Base-by-base conservation (phyloP, 2,113 vertebrate species). In the Setophaga kirtlandii region DNA sequence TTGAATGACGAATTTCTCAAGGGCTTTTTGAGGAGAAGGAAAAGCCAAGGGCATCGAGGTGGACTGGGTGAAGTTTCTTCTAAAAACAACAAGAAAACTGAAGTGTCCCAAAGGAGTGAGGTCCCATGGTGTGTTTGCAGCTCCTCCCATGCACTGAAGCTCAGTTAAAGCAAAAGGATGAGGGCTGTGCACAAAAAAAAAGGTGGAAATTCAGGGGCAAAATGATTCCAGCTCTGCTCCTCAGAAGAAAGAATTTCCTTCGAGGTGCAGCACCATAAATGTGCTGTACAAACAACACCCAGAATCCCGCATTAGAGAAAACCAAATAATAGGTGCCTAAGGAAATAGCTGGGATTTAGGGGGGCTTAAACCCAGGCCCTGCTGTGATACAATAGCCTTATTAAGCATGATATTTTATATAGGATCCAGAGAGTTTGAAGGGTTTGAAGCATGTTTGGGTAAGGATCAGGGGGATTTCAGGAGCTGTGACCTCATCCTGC, bases 381-480 rank as follows among this genome's bases (percentile, higher is more conserved):
- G 76, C 90, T 92, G 87, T 83, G 91, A 86, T 94, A 97, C 94
- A 96, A 97, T 97, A 94, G 84, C 90, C 71, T 94, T 97, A 95
- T 94, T 91, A 93, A 96, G 77, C 71, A 5, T 64, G 94, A 94
- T 96, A 96, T 91, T 97, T 96, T 94, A 94, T 91, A 95, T 84
- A 87, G 2, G 27, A 44, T 71, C 80, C 35, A 6, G 70, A 86
- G 91, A 92, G 93, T 75, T 88, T 93, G 96, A 82, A 93, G 92
- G 95, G 83, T 96, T 96, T 95, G 76, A 1, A 5, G 2, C 6
- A 46, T 92, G 93, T 97, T 96, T 97, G 86, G 84, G 93, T 94
- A 97, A 96, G 95, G 96, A 95, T 95, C 90, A 96, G 78, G 52
- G 91, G 96, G 96, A 96, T 94, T 94, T 96, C 33, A 10, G 87